A percentile compares a stretch with the other conserved stretches of the same genome.
Evolutionary conservation across 1,140 invertebrate genomes (phyloP).

Genomic region (Venustaconcha ellipsiformis): DNA sequence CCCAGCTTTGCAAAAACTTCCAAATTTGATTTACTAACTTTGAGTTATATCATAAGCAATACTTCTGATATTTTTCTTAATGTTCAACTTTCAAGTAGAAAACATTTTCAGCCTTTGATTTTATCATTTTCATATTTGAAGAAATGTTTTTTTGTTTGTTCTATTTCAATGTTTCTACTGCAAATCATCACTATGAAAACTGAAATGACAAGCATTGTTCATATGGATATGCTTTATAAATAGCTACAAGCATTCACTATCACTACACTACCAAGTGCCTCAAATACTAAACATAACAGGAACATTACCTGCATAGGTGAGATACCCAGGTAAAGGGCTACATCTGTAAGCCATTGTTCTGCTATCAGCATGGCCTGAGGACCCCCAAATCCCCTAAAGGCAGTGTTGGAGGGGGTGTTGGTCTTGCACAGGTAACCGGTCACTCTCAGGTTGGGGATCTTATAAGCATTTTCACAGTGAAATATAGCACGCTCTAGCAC

Average conservation of each 20-base stretch:
- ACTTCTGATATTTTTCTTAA: too few relatives aligned
- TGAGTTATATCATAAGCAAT: too few relatives aligned
- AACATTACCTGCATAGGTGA: slow-evolving; percentile 36
- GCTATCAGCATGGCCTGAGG: slow-evolving; percentile 65
- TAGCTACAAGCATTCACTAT: background rate
- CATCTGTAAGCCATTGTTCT: slow-evolving; percentile 61
- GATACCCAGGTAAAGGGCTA: slow-evolving; percentile 51
- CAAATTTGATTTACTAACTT: too few relatives aligned
- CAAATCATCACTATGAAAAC: too few relatives aligned
- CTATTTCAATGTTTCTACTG: too few relatives aligned
- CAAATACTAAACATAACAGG: background rate
- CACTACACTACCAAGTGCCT: background rate
- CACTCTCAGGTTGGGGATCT: slow-evolving; percentile 59
- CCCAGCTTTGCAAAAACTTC: too few relatives aligned
- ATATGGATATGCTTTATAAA: too few relatives aligned
- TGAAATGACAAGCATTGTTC: too few relatives aligned
- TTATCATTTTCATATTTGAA: too few relatives aligned
- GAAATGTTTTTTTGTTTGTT: too few relatives aligned
- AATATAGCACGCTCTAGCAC: slow-evolving; percentile 49
- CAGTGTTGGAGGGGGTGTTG: slow-evolving; percentile 69
- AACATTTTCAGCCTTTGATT: too few relatives aligned
- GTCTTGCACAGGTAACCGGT: slow-evolving; percentile 65
- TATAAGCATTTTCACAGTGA: slow-evolving; percentile 58
- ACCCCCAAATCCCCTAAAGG: slow-evolving; percentile 69
- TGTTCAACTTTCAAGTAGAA: too few relatives aligned